These are phyloP conservation scores for Micromesistius poutassou DNA, from an alignment of 2,797 vertebrate species.

Conservation along the genomic window DNA sequence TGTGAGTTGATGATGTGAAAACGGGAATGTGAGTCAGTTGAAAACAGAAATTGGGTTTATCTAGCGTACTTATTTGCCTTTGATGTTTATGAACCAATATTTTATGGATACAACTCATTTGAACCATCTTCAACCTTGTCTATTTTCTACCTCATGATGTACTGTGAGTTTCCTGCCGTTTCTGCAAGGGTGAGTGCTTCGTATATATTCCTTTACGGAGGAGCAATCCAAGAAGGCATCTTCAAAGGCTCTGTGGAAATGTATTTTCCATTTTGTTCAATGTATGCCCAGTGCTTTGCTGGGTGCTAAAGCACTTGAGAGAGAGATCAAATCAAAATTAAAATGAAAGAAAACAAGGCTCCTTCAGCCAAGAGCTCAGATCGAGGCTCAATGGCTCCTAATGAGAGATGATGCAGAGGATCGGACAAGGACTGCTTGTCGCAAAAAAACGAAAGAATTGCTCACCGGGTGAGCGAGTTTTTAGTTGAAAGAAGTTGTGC, in stretches of 20 bases:
- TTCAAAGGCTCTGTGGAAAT: conserved; percentile 1
- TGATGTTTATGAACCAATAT: neutral
- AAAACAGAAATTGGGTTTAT: neutral
- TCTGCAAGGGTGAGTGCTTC: too few relatives aligned
- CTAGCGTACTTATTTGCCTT: neutral
- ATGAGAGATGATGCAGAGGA: neutral
- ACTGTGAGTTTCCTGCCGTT: too few relatives aligned
- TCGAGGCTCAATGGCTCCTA: neutral
- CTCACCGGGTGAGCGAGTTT: too few relatives aligned
- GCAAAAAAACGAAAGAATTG: too few relatives aligned
- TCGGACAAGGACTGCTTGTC: neutral
- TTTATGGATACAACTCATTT: neutral
- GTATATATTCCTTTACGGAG: too few relatives aligned
- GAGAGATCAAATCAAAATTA: neutral
- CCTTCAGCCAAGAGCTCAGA: neutral
- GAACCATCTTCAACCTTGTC: neutral
- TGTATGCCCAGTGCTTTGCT: neutral
- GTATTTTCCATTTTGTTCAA: neutral
- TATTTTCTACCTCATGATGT: neutral
- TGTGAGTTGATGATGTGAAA: neutral
- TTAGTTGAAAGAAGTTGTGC: too few relatives aligned
- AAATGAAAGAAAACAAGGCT: neutral
- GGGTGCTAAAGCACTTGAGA: neutral
- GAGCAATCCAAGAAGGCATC: neutral
- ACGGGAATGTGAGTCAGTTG: neutral